A percentile compares a stretch with the other conserved stretches of the same genome.
Conservation (phyloP, 2,888 invertebrate genomes). For the Anagyrus pseudococci region DNA sequence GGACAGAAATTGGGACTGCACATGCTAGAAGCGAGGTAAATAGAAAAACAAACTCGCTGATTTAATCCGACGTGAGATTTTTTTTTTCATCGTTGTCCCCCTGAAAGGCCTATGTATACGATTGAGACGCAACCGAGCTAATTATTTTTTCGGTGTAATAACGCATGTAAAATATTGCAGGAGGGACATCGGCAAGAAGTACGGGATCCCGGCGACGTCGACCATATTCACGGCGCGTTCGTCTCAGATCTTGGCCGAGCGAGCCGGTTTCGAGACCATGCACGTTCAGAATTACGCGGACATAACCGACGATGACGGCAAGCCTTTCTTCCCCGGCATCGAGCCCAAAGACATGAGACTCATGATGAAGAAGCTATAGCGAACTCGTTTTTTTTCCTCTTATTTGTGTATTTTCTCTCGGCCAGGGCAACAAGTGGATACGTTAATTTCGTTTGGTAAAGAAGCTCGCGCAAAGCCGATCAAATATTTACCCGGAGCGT, state of each 20-base stretch:
- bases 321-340: conserved; percentile 43
- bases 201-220: conserved; percentile 43
- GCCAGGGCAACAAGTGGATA: neutral
- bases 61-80: too few species aligned
- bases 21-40: conserved; percentile 48
- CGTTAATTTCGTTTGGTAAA: neutral
- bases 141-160: too few species aligned
- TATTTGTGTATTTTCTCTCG: too few species aligned
- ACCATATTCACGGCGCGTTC: conserved; percentile 47
- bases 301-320: conserved; percentile 42
- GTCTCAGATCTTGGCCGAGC: conserved; percentile 47
- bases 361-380: conserved; percentile 41
- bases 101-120: too few species aligned
- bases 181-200: conserved; percentile 45
- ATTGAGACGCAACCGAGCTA: too few species aligned
- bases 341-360: conserved; percentile 42
- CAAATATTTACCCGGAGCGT: too few species aligned
- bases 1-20: conserved; percentile 51
- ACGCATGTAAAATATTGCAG: too few species aligned
- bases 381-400: too few species aligned
- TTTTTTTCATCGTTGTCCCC: too few species aligned
- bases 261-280: conserved; percentile 45
- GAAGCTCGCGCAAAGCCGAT: too few species aligned
- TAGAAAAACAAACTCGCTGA: too few species aligned
- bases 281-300: conserved; percentile 38